Conservation (phyloP, 2,888 invertebrate genomes). For the Azorinus chamasolen region DNA sequence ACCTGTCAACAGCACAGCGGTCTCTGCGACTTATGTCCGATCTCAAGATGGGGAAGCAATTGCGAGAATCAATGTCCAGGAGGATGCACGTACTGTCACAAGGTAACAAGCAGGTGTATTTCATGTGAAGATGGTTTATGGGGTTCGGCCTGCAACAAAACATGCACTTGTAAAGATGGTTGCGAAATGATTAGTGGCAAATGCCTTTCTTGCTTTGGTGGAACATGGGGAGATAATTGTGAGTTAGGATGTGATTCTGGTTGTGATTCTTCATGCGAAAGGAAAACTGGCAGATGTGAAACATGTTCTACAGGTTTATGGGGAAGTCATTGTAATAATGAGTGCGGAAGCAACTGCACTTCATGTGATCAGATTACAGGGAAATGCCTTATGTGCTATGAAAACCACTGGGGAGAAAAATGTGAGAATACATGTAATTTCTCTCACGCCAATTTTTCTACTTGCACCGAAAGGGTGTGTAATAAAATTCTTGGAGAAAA, state of each 20-base stretch:
- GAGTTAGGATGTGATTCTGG: constrained; percentile 16
- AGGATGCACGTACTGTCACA: background rate
- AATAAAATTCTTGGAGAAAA: background rate
- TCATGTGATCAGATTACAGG: constrained; percentile 35
- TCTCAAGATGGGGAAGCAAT: no score
- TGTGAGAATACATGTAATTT: constrained; percentile 7
- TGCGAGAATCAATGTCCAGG: no score
- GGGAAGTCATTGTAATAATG: constrained; percentile 27
- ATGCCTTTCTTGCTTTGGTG: constrained; percentile 18
- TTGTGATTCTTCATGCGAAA: constrained; percentile 9
- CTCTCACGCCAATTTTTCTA: background rate
- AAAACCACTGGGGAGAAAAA: constrained; percentile 26
- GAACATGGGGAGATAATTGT: constrained; percentile 34
- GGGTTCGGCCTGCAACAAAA: constrained; percentile 1
- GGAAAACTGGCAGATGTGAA: constrained; percentile 22
- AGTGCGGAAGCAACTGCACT: constrained; percentile 10
- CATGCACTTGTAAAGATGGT: constrained; percentile 8
- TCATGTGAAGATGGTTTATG: constrained; percentile 13
- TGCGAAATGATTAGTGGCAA: constrained; percentile 26
- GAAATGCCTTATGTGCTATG: constrained; percentile 23
- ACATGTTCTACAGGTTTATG: constrained; percentile 21
- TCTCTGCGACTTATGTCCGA: background rate
- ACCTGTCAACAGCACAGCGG: background rate
- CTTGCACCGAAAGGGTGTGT: background rate
- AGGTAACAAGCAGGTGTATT: background rate